Conservation (phyloP, 2,888 invertebrate species). For the Neelides folsomi region DNA sequence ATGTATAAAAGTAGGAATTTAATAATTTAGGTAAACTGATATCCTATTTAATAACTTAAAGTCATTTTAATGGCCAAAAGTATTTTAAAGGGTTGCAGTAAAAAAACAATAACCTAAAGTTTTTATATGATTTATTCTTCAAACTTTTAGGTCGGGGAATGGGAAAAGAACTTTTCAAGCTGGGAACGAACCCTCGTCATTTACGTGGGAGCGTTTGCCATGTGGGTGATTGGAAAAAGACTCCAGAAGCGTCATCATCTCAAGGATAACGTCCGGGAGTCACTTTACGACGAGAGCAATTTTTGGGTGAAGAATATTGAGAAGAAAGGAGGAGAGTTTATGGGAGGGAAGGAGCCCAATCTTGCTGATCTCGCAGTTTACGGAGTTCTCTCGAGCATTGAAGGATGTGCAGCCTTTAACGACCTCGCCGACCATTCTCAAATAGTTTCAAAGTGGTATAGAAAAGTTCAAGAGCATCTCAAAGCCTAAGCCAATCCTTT, state of each 20-base stretch:
- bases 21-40: no score
- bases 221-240: conserved; percentile 82
- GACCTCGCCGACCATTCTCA: conserved; percentile 62
- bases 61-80: no score
- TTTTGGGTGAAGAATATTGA: conserved; percentile 61
- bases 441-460: conserved; percentile 41
- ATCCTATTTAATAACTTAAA: no score
- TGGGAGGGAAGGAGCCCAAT: conserved; percentile 76
- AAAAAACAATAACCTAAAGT: conserved; percentile 2
- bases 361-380: conserved; percentile 84
- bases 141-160: conserved; percentile 57
- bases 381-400: conserved; percentile 80
- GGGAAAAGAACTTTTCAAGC: conserved; percentile 72
- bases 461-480: conserved; percentile 12
- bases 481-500: not conserved
- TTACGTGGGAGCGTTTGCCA: conserved; percentile 81
- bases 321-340: conserved; percentile 53
- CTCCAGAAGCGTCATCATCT: conserved; percentile 72
- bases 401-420: conserved; percentile 78
- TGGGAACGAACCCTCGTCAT: conserved; percentile 79
- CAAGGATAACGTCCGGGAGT: conserved; percentile 72
- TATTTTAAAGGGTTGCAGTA: no score
- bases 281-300: conserved; percentile 77
- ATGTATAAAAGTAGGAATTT: no score
- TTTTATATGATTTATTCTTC: not conserved